Percentiles rank a stretch among this genome's conserved stretches.
Evolutionary conservation across 92 coral and sea anemone species (phyloP).

Genomic region (Epizoanthus ramosus): DNA sequence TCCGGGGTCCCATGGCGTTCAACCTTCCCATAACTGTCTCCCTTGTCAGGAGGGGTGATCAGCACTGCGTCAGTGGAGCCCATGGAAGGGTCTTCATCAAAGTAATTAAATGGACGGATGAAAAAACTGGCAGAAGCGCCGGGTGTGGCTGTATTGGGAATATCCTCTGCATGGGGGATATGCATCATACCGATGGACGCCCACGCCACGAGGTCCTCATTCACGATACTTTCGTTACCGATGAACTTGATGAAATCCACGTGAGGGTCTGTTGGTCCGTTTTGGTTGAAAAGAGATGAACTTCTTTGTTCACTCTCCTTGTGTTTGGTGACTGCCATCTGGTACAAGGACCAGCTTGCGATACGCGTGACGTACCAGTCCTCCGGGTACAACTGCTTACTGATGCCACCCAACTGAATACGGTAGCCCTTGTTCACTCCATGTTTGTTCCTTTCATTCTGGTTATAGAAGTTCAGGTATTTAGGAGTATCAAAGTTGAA

Average conservation of each 20-base stretch:
- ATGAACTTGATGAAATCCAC: conserved; percentile 80
- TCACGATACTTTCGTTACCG: conserved; percentile 76
- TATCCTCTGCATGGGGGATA: conserved; percentile 88
- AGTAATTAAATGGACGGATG: conserved; percentile 92
- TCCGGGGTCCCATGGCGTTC: conserved; percentile 81
- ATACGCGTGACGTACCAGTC: conserved; percentile 79
- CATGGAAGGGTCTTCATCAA: conserved; percentile 92
- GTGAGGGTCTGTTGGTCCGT: conserved; percentile 68
- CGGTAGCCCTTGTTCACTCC: conserved; percentile 88
- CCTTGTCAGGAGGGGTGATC: conserved; percentile 60
- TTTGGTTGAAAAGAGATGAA: conserved; percentile 82
- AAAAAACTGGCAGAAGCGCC: conserved; percentile 79
- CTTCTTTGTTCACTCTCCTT: conserved; percentile 80
- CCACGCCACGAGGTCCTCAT: conserved; percentile 95
- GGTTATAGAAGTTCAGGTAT: conserved; percentile 81
- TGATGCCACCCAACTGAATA: conserved; percentile 70
- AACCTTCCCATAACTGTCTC: conserved; percentile 50
- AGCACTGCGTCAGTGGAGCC: conserved; percentile 78
- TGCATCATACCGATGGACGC: conserved; percentile 88
- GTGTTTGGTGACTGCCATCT: conserved; percentile 86
- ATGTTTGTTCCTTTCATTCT: conserved; percentile 60
- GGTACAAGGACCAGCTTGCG: conserved; percentile 82
- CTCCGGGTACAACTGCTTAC: conserved; percentile 80
- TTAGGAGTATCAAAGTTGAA: conserved; percentile 81
- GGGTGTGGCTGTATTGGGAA: conserved; percentile 90